Conservation (phyloP, 2,888 invertebrate species). For the Argyresthia goedartella region DNA sequence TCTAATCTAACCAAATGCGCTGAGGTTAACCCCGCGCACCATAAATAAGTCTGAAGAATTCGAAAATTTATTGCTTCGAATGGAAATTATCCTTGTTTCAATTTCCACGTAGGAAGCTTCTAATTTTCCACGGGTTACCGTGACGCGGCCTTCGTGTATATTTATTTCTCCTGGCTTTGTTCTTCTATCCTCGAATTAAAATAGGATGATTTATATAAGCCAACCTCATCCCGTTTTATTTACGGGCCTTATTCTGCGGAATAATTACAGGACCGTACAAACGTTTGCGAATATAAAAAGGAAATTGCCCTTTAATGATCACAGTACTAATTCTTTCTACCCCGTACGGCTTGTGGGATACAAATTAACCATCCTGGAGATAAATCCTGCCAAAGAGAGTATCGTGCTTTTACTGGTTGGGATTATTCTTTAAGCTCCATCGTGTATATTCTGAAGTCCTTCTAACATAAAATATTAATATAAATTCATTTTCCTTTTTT, state of each 20-base stretch:
- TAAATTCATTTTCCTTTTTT: neutral
- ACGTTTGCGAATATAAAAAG: slow-evolving; percentile 55
- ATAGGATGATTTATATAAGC: slow-evolving; percentile 66
- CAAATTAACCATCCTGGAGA: no score
- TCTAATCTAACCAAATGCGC: no score
- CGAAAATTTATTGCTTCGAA: slow-evolving; percentile 30
- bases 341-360: no score
- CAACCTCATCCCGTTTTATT: slow-evolving; percentile 64
- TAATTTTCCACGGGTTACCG: slow-evolving; percentile 22
- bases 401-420: no score
- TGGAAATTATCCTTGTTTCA: neutral
- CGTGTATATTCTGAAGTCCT: neutral
- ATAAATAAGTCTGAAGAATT: slow-evolving; percentile 18
- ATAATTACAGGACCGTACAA: slow-evolving; percentile 61
- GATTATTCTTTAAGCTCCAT: no score
- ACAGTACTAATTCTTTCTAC: neutral
- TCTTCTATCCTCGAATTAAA: slow-evolving; percentile 65
- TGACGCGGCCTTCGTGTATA: slow-evolving; percentile 23
- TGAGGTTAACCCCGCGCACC: neutral
- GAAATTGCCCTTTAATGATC: slow-evolving; percentile 36
- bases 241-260: slow-evolving; percentile 53
- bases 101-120: slow-evolving; percentile 9
- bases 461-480: neutral
- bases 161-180: slow-evolving; percentile 63
- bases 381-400: no score